phyloP scores from a whole-genome alignment of 2,888 invertebrate species.

The Epistrophe grossulariae region DNA sequence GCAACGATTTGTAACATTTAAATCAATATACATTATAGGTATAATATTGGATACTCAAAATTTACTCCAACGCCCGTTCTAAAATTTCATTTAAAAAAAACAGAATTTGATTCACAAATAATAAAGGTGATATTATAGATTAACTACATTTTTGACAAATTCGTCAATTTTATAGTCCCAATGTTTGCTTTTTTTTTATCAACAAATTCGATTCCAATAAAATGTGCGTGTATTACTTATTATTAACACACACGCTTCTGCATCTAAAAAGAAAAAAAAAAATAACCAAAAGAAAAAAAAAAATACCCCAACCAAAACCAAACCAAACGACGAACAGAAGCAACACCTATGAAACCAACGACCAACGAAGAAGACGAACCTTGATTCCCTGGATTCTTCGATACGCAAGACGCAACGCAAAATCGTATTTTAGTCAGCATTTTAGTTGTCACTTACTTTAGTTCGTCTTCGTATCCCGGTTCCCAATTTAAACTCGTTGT shows the following conservation, averaged over 20 bases:
- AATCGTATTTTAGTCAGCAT: constrained; percentile 60
- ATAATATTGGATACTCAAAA: too few species aligned
- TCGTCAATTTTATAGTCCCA: background rate
- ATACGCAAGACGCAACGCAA: constrained; percentile 71
- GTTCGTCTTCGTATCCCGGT: constrained; percentile 29
- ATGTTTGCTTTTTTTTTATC: constrained; percentile 13
- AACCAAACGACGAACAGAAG: constrained; percentile 17
- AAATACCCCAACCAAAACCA: background rate
- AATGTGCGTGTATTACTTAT: constrained; percentile 36
- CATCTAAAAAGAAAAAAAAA: background rate
- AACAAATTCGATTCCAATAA: constrained; percentile 4
- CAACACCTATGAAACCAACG: constrained; percentile 20
- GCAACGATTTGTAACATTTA: too few species aligned
- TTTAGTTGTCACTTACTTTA: background rate
- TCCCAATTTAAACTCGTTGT: constrained; percentile 26
- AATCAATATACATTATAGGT: too few species aligned
- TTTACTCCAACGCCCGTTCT: too few species aligned
- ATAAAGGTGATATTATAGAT: too few species aligned
- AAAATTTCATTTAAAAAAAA: too few species aligned
- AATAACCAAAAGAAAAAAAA: background rate
- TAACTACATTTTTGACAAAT: background rate
- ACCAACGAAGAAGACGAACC: constrained; percentile 28
- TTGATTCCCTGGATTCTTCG: constrained; percentile 40
- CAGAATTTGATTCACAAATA: too few species aligned
- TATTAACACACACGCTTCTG: constrained; percentile 5